Evolutionary conservation across 2,113 vertebrate genomes (phyloP).

Genomic region (Cynoglossus semilaevis): DNA sequence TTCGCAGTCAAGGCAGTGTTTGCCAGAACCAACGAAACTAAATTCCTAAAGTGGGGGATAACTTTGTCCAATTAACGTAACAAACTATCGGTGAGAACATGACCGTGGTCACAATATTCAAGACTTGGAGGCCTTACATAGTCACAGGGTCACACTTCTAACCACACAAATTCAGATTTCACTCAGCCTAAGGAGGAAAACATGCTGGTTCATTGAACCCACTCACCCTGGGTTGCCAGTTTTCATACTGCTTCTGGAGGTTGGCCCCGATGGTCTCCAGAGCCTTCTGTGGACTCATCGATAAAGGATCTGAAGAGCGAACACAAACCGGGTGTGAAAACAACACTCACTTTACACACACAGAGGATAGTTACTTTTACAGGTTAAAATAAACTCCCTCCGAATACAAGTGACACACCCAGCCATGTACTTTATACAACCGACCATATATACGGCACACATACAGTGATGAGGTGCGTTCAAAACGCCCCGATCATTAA

Average conservation of each 20-base stretch:
- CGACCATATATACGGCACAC: too few species aligned
- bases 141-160: not conserved
- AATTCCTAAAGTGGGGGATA: too few species aligned
- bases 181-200: not conserved
- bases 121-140: not conserved
- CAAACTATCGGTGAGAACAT: too few species aligned
- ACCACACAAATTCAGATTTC: too few species aligned
- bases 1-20: too few species aligned
- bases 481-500: not conserved
- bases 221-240: conserved; percentile 97
- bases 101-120: too few species aligned
- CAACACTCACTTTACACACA: not conserved
- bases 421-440: too few species aligned
- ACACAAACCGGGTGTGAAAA: conserved; percentile 14
- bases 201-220: conserved; percentile 3
- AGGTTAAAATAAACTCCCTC: not conserved
- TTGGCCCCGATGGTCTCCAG: conserved; percentile 97
- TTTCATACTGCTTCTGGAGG: conserved; percentile 98
- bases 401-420: not conserved
- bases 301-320: conserved; percentile 87
- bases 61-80: too few species aligned
- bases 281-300: conserved; percentile 98
- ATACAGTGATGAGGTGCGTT: too few species aligned
- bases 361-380: not conserved
- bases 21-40: too few species aligned